Conservation (phyloP, 2,797 vertebrate species). For the Acanthopagrus latus region DNA sequence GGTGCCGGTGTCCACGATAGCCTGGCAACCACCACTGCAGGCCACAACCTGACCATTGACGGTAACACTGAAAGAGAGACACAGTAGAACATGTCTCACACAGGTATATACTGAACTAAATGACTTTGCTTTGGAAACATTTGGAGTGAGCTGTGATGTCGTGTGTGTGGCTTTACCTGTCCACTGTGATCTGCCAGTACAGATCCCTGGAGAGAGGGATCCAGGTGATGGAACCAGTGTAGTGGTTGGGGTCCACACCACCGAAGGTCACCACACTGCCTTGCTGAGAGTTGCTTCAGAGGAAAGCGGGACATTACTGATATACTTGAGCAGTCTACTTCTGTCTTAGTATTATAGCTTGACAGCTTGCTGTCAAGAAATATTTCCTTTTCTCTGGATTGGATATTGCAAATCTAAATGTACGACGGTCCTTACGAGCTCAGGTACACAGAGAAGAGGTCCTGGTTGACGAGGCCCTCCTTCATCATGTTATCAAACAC, state of each 20-base stretch:
- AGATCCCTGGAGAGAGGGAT: conserved; percentile 68
- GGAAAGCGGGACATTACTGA: not conserved
- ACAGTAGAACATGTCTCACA: not conserved
- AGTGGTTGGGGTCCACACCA: conserved; percentile 60
- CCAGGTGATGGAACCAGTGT: conserved; percentile 65
- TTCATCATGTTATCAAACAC: conserved; percentile 74
- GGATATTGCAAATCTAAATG: not conserved
- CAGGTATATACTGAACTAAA: not conserved
- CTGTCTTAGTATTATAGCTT: not conserved
- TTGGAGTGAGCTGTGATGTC: not conserved
- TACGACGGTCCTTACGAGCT: conserved; percentile 45
- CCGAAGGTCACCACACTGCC: conserved; percentile 73
- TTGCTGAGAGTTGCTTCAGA: conserved; percentile 43
- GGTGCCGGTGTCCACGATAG: conserved; percentile 72
- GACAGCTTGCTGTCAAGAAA: not conserved
- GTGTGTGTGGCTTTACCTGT: conserved; percentile 48
- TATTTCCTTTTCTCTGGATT: not conserved
- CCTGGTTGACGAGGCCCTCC: conserved; percentile 50
- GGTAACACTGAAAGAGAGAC: conserved; percentile 50
- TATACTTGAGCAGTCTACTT: not conserved
- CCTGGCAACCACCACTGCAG: conserved; percentile 64
- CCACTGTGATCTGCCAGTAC: conserved; percentile 74
- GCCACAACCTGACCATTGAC: conserved; percentile 66
- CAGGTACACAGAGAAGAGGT: conserved; percentile 69
- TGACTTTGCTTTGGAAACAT: not conserved